Base-by-base conservation (phyloP, 2,888 invertebrate genomes). In the Chorisops tibialis region DNA sequence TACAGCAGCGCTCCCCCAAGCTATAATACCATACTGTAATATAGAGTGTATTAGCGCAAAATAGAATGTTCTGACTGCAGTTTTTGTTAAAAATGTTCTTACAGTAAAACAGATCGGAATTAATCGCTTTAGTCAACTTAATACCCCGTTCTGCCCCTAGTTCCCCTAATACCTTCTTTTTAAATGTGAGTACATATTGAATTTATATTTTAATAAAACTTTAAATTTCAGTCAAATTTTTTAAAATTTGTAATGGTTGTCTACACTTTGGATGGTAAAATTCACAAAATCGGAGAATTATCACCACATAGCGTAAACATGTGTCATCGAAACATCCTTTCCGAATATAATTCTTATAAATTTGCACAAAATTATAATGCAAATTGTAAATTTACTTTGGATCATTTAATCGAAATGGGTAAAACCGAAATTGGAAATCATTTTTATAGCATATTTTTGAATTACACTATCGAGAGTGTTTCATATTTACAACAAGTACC, bases 371-470 rank as follows among this genome's bases (percentile, higher is more conserved):
- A 66, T 61, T 62, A 60, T 21, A 30, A 47, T 18, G 67, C 66
- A 3, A 66, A 63, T 14, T 79, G 78, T 41, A 68, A 69, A 38
- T 62, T 79, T n/a, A 70, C 69, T 7, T 67, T 77, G 65, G 74
- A 73, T 50, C 69, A 72, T 41, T 70, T 77, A 1, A 71, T 77
- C 51, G 76, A 77, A 50, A 60, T 75, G 62, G 72, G 74, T 4
- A 66, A 39, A 2, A 58, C 62, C 16, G 63, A 68, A 52, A 68
- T 49, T 1, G 72, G 74, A 59, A 70, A 73, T 19, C 66, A 72
- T 37, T 78, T 73, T 62, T 56, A 72, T 1, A 74, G 69, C 56
- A 61, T 79, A 2, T 79, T 71, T 67, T 66, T 79, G 0, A 78
- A 79, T 68, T 73, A 72, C 41, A 73, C 73, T 24, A 72, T 67